phyloP scores from a whole-genome alignment of 1,140 invertebrate species.

The Zaprionus africanus region DNA sequence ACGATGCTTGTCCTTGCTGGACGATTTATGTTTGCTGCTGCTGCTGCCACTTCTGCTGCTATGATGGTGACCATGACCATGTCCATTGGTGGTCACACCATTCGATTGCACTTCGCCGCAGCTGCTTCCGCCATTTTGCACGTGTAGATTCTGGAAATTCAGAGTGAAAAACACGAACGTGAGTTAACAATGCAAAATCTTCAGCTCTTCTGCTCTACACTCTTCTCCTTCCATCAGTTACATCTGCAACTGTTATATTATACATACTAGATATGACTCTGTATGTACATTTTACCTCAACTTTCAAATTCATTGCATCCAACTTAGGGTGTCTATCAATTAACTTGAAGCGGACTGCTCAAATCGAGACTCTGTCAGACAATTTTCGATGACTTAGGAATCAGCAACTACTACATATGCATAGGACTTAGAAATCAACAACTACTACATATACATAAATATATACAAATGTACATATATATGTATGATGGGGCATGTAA shows the following conservation, averaged over 20 bases:
- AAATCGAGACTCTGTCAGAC: constrained; percentile 34
- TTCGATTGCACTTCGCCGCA: constrained; percentile 75
- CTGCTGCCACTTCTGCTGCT: constrained; percentile 86
- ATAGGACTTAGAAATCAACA: constrained; percentile 20
- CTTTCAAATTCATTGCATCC: not conserved
- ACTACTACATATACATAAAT: not conserved
- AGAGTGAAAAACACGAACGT: not conserved
- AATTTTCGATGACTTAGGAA: constrained; percentile 41
- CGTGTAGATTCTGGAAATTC: constrained; percentile 61
- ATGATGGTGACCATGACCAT: constrained; percentile 86
- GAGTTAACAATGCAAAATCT: constrained; percentile 1
- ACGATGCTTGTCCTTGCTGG: constrained; percentile 86
- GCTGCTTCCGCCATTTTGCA: constrained; percentile 78
- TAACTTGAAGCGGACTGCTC: constrained; percentile 18
- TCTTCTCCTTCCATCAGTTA: too few relatives aligned
- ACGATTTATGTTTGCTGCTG: constrained; percentile 88
- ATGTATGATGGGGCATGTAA: not conserved
- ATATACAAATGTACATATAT: not conserved
- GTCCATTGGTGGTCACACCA: constrained; percentile 85
- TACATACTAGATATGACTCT: not conserved
- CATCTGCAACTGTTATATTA: not conserved
- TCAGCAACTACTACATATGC: not conserved
- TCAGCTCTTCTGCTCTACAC: not conserved
- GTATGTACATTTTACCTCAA: not conserved
- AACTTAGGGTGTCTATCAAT: not conserved